Evolutionary conservation across 2,888 invertebrate genomes (phyloP).

Genomic region (Diploptera punctata): DNA sequence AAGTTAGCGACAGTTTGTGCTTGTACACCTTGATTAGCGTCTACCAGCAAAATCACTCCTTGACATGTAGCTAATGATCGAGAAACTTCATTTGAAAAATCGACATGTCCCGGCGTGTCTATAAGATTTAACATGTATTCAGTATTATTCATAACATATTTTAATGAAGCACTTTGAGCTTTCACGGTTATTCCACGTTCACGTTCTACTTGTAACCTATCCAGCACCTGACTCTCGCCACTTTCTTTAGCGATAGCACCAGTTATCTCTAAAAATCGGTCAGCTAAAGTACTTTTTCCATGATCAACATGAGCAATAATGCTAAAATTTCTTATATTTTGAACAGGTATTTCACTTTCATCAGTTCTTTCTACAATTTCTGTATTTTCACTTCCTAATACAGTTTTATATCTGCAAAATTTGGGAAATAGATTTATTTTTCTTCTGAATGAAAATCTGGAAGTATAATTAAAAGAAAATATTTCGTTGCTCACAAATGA

Average conservation of each 20-base stretch:
- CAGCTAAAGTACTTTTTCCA: conserved; percentile 97
- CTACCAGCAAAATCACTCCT: conserved; percentile 93
- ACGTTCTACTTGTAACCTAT: conserved; percentile 84
- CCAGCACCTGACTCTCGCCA: conserved; percentile 74
- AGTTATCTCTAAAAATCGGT: conserved; percentile 91
- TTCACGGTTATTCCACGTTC: conserved; percentile 99
- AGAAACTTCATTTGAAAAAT: conserved; percentile 93
- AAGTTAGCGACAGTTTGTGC: conserved; percentile 99
- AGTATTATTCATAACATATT: conserved; percentile 71
- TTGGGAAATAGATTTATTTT: too few species aligned
- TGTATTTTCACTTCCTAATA: too few species aligned
- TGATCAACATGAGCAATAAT: conserved; percentile 99
- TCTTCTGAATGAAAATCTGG: too few species aligned
- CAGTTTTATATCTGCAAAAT: too few species aligned
- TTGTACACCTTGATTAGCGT: conserved; percentile 95
- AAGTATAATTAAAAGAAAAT: too few species aligned
- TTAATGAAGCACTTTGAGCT: conserved; percentile 92
- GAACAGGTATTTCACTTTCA: too few species aligned
- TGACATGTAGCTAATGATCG: conserved; percentile 92
- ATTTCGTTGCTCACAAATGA: too few species aligned
- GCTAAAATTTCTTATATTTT: conserved; percentile 86
- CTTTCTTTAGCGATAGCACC: conserved; percentile 75
- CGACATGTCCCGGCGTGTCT: conserved; percentile 98
- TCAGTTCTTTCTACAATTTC: too few species aligned
- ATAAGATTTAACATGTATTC: conserved; percentile 91